Base-by-base conservation (phyloP, 2,113 vertebrate species). In the Barbus barbus region DNA sequence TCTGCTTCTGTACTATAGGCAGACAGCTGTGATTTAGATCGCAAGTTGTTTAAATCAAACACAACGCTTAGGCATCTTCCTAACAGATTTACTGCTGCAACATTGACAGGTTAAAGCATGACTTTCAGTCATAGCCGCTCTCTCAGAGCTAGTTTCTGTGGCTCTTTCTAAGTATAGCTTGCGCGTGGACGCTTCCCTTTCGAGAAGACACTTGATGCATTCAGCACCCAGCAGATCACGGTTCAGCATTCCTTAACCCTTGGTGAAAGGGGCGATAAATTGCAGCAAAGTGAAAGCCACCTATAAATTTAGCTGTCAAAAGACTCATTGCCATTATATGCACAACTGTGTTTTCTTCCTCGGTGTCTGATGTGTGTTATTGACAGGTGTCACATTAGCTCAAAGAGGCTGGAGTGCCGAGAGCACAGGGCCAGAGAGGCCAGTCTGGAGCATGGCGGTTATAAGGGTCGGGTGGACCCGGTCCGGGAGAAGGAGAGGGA, bases 331-430 rank as follows among this genome's bases (percentile, higher is more conserved):
- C 74, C 78, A 2, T 20, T 7, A 16, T 36, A 36, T 28, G 38
- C 14, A n/a, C 18, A 33, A 14, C 11, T 33, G 9, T 51, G 1
- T 1, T 3, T 9, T 36, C 4, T 84, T 84, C 44, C 12, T 11
- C 33, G 61, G n/a, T 53, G 6, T 69, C 9, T 61, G 61, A 31
- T 65, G 4, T 51, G n/a, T 79, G 18, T 78, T 58, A 2, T 83
- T 83, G 41, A 6, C 93, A 96, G 95, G 93, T 93, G 93, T 92
- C 94, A 93, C 90, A 93, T 94, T 91, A 94, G 95, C 86, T 89
- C 77, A 91, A 94, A 92, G 92, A 93, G 86, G 83, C 86, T 94
- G 93, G 94, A 96, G 89, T 92, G 90, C 90, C 90, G 92, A 90
- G 94, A 95, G 86, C 92, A 91, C 89, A 93, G 92, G 53, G 53